Conservation (phyloP, 2,797 vertebrate species). For the Morelia viridis region DNA sequence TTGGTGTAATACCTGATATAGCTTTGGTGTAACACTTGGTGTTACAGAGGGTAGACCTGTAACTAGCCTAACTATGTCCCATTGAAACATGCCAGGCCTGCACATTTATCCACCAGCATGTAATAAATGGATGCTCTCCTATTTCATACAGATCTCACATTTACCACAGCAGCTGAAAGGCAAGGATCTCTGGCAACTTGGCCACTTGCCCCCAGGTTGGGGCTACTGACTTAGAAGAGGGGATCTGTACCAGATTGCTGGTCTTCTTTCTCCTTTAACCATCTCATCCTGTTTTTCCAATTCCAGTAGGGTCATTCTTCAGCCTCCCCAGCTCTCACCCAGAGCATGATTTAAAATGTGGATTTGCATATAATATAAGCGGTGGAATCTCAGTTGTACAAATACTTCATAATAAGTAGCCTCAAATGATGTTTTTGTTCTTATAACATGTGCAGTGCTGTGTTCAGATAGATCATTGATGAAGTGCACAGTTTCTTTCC, state of each 20-base stretch:
- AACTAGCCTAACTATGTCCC: neutral
- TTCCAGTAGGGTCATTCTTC: neutral
- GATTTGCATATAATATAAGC: neutral
- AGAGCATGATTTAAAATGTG: neutral
- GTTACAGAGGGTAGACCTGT: neutral
- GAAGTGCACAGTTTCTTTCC: neutral
- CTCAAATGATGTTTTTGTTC: neutral
- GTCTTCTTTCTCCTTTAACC: neutral
- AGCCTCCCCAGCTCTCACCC: neutral
- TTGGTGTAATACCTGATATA: neutral
- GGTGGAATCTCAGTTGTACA: neutral
- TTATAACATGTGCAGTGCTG: neutral
- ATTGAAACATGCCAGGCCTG: neutral
- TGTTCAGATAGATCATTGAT: no score
- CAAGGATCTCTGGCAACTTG: neutral
- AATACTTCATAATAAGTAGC: neutral
- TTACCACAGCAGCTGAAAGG: neutral
- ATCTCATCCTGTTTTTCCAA: neutral
- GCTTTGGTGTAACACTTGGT: neutral
- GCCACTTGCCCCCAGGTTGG: neutral
- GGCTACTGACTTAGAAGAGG: neutral
- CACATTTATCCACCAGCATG: neutral
- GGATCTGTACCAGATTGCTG: neutral
- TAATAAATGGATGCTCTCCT: neutral
- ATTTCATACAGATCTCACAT: neutral